Percentiles rank a stretch among this genome's conserved stretches.
Evolutionary conservation across 2,113 vertebrate species (phyloP).

Genomic region (Lasiurus borealis): DNA sequence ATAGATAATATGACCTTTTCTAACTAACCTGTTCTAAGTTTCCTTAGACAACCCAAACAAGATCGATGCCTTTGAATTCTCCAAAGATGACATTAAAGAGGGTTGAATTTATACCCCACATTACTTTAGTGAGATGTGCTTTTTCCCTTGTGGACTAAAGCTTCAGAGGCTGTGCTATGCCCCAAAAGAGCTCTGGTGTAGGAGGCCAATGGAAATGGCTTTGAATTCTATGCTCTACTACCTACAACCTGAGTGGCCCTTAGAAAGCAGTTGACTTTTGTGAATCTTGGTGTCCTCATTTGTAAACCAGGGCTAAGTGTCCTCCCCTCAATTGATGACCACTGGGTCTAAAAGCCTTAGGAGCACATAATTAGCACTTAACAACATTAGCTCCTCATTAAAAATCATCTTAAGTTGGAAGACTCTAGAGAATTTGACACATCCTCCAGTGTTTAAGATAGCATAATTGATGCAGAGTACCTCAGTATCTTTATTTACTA

Average conservation of each 20-base stretch:
- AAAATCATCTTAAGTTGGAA: background rate
- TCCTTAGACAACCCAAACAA: background rate
- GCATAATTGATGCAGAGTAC: background rate
- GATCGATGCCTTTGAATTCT: constrained; percentile 27
- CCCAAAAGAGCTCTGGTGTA: background rate
- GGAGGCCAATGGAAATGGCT: background rate
- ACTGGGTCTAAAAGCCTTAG: background rate
- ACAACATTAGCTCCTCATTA: background rate
- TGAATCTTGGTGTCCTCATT: background rate
- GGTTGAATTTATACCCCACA: background rate
- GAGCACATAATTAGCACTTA: background rate
- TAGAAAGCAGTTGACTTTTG: background rate
- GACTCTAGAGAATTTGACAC: background rate
- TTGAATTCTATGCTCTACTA: constrained; percentile 14
- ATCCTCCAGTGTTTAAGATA: background rate
- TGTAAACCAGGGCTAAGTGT: background rate
- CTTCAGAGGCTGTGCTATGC: background rate
- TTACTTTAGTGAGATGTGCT: constrained; percentile 19
- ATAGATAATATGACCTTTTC: background rate
- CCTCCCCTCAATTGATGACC: background rate
- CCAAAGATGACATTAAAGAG: background rate
- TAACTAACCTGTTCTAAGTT: constrained; percentile 5
- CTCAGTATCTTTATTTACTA: background rate
- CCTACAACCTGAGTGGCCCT: background rate
- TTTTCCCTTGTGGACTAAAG: background rate